Base-by-base conservation (phyloP, 2,888 invertebrate genomes). In the Cerastoderma edule region DNA sequence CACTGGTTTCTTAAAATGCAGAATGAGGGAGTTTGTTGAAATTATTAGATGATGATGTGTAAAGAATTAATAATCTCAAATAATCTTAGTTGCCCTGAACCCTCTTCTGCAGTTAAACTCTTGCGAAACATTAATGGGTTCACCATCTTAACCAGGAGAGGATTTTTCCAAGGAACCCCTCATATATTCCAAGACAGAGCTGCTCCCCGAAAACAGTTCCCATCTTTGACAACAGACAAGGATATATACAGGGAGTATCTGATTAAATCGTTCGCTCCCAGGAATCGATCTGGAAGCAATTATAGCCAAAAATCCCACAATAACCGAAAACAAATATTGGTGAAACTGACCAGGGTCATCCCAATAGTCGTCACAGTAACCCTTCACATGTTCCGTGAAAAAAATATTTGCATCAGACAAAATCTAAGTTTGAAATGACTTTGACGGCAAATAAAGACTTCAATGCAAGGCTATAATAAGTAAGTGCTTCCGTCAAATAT, bases 231-330 rank as follows among this genome's bases (percentile, higher is more conserved):
- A 46, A 46, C 16, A n/a, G 46, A 46, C 46, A 46, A 46, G n/a
- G n/a, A 46, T 46, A 46, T 46, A 19, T 46, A 16, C 46, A 16
- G 16, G 46, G 46, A 46, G n/a, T 19, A 19, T 19, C 46, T n/a
- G 46, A 46, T 16, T 19, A 46, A 46, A 16, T 1, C n/a, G 19
- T 46, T n/a, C 46, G n/a, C 2, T 46, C n/a, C 46, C 2, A n/a
- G 46, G n/a, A 46, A 46, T 46, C 46, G 46, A 46, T 46, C 46
- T n/a, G 46, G n/a, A 46, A 46, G 46, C 46, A 46, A 46, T 46
- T 46, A 46, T 46, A 46, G 46, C 46, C 1, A 2, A 46, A 46
- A 46, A 19, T n/a, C 46, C 46, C 16, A 16, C 46, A 46, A 46
- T 46, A 46, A 46, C 46, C 5, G 46, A 46, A 46, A 46, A 46